Evolutionary conservation across 2,797 vertebrate species (phyloP).

Genomic region (Notamacropus eugenii): DNA sequence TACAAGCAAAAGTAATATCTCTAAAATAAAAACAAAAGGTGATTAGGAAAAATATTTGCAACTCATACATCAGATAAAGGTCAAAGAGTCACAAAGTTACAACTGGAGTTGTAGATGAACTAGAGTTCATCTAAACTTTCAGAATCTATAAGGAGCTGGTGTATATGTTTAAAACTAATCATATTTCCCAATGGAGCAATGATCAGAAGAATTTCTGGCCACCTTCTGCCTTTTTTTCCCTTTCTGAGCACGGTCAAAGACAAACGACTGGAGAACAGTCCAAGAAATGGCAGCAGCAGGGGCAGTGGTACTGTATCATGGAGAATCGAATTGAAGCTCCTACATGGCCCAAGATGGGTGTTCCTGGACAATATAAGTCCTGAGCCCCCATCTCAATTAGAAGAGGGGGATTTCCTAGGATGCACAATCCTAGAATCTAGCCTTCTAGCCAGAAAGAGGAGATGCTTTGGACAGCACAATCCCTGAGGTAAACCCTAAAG

Average conservation of each 20-base stretch:
- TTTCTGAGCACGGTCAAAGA: neutral
- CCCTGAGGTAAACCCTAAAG: neutral
- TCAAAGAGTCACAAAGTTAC: neutral
- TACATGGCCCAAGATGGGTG: neutral
- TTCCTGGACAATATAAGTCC: neutral
- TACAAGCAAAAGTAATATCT: neutral
- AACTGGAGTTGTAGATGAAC: neutral
- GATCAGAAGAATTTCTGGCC: neutral
- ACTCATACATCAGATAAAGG: neutral
- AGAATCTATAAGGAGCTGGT: neutral
- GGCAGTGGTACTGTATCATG: neutral
- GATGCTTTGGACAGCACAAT: neutral
- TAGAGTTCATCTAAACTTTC: neutral
- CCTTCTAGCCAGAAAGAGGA: neutral
- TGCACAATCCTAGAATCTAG: neutral
- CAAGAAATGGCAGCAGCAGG: neutral
- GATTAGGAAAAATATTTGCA: neutral
- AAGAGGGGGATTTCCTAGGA: neutral
- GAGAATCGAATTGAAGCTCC: neutral
- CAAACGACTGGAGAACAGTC: neutral
- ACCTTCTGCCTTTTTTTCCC: neutral
- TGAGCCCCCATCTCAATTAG: neutral
- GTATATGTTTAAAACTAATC: neutral
- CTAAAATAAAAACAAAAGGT: neutral
- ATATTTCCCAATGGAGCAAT: neutral